These are phyloP conservation scores for Hydrolagus affinis DNA, from an alignment of 2,113 vertebrate genomes.

Conservation along the genomic window DNA sequence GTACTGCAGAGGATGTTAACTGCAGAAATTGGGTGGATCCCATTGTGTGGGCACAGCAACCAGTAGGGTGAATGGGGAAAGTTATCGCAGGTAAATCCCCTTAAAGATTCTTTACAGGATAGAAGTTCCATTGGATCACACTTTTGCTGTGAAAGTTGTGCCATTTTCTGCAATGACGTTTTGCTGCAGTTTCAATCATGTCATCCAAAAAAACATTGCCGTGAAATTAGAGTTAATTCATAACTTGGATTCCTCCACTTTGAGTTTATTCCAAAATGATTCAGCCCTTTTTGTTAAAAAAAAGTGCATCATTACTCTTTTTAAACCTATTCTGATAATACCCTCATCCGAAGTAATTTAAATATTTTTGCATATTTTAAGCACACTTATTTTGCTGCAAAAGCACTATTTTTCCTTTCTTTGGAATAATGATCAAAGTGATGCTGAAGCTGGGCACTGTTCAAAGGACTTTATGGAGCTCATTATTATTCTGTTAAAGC, in stretches of 20 bases:
- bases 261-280: neutral
- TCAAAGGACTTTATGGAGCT: conserved; percentile 21
- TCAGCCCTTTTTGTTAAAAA: neutral
- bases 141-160: no score
- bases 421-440: conserved; percentile 27
- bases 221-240: no score
- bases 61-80: neutral
- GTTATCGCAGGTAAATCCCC: neutral
- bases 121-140: no score
- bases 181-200: no score
- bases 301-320: no score
- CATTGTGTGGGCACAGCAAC: neutral
- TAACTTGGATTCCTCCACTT: neutral
- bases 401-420: conserved; percentile 8
- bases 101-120: no score
- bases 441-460: conserved; percentile 19
- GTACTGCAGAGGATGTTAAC: neutral
- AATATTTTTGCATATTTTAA: conserved; percentile 19
- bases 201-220: no score
- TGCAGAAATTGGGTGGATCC: neutral
- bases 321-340: neutral
- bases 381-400: conserved; percentile 1
- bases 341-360: neutral
- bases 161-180: no score
- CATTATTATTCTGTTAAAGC: conserved; percentile 21